Conservation (phyloP, 2,113 vertebrate genomes). For the Tinamus guttatus region DNA sequence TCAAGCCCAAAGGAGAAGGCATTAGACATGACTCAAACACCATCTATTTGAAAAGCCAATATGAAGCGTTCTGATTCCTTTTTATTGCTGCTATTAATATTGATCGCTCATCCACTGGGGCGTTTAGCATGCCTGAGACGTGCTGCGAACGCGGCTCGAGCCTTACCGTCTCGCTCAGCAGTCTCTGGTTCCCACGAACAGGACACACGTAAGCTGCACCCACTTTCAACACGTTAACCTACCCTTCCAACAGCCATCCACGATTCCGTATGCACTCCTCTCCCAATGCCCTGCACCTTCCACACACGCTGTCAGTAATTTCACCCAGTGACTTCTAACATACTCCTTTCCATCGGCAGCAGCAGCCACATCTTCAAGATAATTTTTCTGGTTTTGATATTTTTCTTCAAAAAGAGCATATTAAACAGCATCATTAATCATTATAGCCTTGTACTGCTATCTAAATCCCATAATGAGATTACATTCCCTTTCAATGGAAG, state of each 20-base stretch:
- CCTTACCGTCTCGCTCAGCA: background rate
- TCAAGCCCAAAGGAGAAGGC: background rate
- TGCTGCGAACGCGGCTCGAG: background rate
- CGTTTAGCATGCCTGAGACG: background rate
- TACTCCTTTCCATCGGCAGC: background rate
- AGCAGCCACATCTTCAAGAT: background rate
- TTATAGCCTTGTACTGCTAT: background rate
- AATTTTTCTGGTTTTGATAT: background rate
- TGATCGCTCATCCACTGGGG: background rate
- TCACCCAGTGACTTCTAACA: background rate
- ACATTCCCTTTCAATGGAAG: conserved; percentile 40
- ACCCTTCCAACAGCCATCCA: background rate
- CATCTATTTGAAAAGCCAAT: background rate
- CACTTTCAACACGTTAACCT: background rate
- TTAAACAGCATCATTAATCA: conserved; percentile 34
- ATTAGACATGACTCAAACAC: background rate
- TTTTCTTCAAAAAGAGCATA: conserved; percentile 39
- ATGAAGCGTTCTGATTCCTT: background rate
- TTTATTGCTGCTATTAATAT: background rate
- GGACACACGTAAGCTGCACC: background rate
- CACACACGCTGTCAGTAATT: background rate
- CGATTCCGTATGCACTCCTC: background rate
- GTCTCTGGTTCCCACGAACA: background rate
- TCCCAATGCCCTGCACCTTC: background rate
- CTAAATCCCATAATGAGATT: conserved; percentile 47